phyloP scores from a whole-genome alignment of 2,888 invertebrate species.

The Meganola albula region DNA sequence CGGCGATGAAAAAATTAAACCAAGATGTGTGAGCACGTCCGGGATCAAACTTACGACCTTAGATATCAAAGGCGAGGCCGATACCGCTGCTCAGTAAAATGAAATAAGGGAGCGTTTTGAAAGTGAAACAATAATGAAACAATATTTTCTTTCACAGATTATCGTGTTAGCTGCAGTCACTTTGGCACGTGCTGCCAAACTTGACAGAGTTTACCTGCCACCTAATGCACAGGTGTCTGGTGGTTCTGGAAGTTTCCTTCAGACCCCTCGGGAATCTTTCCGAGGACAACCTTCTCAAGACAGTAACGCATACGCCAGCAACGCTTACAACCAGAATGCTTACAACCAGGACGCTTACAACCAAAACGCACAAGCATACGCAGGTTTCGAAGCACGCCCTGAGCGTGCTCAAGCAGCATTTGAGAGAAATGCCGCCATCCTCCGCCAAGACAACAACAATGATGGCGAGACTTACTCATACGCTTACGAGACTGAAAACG shows the following conservation, averaged over 20 bases:
- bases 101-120: too few relatives aligned
- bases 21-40: too few relatives aligned
- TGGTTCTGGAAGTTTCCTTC: slow-evolving; percentile 24
- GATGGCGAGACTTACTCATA: slow-evolving; percentile 60
- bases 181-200: slow-evolving; percentile 51
- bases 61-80: too few relatives aligned
- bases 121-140: too few relatives aligned
- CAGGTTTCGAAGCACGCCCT: slow-evolving; percentile 34
- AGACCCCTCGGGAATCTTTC: slow-evolving; percentile 27
- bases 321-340: slow-evolving; percentile 12
- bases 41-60: too few relatives aligned
- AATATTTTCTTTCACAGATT: slow-evolving; percentile 38
- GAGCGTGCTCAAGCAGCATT: slow-evolving; percentile 57
- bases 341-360: slow-evolving; percentile 17
- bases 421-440: slow-evolving; percentile 61
- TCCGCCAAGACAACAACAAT: slow-evolving; percentile 56
- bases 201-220: slow-evolving; percentile 62
- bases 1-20: too few relatives aligned
- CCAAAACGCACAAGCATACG: slow-evolving; percentile 25
- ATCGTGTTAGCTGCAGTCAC: slow-evolving; percentile 47
- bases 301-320: slow-evolving; percentile 15
- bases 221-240: slow-evolving; percentile 39
- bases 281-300: slow-evolving; percentile 12
- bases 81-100: too few relatives aligned
- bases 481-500: slow-evolving; percentile 64